These are phyloP conservation scores for Coelogynopora nodosa DNA, from an alignment of 2,888 invertebrate genomes.

Conservation along the genomic window DNA sequence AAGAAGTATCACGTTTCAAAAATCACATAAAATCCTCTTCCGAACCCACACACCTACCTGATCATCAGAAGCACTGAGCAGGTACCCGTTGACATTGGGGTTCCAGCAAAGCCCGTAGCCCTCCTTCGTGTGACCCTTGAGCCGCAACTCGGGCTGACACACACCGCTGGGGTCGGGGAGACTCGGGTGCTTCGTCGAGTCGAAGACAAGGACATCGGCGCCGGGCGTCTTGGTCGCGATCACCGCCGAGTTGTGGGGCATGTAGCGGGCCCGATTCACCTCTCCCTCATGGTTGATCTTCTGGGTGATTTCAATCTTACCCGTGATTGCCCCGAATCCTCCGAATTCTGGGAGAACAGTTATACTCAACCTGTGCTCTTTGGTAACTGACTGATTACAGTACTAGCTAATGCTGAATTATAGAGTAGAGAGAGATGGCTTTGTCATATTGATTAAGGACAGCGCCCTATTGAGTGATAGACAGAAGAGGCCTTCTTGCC, in stretches of 20 bases:
- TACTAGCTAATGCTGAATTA: too few relatives aligned
- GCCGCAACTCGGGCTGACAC: conserved; percentile 90
- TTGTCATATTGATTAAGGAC: too few relatives aligned
- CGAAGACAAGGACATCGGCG: conserved; percentile 95
- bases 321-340: conserved; percentile 96
- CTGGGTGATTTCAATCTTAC: conserved; percentile 98
- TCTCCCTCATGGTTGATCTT: conserved; percentile 99
- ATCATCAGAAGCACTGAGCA: conserved; percentile 92
- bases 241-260: conserved; percentile 98
- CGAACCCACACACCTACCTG: conserved; percentile 66
- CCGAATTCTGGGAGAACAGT: conserved; percentile 81
- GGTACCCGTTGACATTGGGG: conserved; percentile 90
- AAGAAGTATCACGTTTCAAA: too few relatives aligned
- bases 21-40: too few relatives aligned
- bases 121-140: conserved; percentile 92
- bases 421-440: too few relatives aligned
- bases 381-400: neutral
- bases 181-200: conserved; percentile 98
- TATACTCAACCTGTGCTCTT: too few relatives aligned
- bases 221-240: conserved; percentile 99
- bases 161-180: conserved; percentile 95
- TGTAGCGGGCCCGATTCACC: conserved; percentile 94
- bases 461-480: too few relatives aligned
- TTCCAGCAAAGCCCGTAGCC: conserved; percentile 98
- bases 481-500: too few relatives aligned